Percentiles rank a stretch among this genome's conserved stretches.
These are phyloP conservation scores for Alligator mississippiensis DNA, from an alignment of 2,113 vertebrate genomes.

Conservation along the genomic window DNA sequence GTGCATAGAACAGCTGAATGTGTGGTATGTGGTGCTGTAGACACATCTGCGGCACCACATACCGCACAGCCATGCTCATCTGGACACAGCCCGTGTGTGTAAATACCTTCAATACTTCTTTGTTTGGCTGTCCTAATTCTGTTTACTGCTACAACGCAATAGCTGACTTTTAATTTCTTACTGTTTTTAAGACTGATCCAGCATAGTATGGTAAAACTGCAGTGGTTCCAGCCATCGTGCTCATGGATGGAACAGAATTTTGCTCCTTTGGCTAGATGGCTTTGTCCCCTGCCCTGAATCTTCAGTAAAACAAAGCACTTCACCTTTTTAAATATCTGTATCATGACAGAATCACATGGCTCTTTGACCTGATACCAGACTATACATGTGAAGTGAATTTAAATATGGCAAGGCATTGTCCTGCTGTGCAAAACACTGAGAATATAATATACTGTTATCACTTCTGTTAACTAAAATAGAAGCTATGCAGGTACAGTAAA, in stretches of 20 bases:
- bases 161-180: background rate
- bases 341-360: background rate
- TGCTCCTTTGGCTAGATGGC: background rate
- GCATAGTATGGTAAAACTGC: background rate
- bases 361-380: background rate
- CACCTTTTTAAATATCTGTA: background rate
- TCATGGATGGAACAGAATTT: background rate
- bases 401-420: background rate
- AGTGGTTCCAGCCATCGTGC: background rate
- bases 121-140: background rate
- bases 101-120: background rate
- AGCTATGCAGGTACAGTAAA: background rate
- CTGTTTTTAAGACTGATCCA: background rate
- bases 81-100: too few relatives aligned
- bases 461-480: background rate
- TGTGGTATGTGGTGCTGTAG: too few relatives aligned
- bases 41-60: too few relatives aligned
- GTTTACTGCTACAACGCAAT: background rate
- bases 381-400: background rate
- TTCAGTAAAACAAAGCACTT: background rate
- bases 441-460: background rate
- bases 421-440: background rate
- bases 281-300: background rate
- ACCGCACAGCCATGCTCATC: too few relatives aligned
- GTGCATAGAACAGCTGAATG: too few relatives aligned